Percentiles rank a stretch among this genome's conserved stretches.
Conservation (phyloP, 35 echinoderm and acorn worm genomes). For the Strongylocentrotus purpuratus region DNA sequence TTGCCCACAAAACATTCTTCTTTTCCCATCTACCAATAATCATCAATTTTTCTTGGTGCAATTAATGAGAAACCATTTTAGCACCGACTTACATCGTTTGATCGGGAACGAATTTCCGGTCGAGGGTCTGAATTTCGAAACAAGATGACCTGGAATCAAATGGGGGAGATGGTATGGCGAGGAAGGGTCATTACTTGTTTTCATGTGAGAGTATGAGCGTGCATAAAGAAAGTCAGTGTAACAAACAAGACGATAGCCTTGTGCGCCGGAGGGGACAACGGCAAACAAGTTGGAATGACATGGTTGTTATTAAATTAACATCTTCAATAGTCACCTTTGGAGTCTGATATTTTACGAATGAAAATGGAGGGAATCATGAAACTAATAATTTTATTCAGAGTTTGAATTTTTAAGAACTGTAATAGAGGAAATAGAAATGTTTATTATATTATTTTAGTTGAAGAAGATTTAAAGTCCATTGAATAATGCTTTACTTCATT, state of each 20-base stretch:
- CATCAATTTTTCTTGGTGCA: neutral
- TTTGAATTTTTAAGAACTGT: no score
- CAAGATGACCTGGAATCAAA: neutral
- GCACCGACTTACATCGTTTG: neutral
- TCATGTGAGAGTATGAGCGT: neutral
- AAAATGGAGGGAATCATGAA: neutral
- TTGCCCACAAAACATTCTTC: neutral
- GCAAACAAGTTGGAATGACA: neutral
- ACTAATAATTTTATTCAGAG: neutral
- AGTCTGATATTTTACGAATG: neutral
- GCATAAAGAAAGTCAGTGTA: neutral
- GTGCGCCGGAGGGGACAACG: neutral
- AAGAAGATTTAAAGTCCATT: no score
- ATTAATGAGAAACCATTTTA: neutral
- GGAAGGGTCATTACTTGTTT: neutral
- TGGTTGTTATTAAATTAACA: neutral
- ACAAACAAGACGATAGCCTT: constrained; percentile 3
- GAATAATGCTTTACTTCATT: no score
- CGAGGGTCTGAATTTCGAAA: neutral
- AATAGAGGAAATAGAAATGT: no score
- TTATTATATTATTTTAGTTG: no score
- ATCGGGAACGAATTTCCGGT: neutral
- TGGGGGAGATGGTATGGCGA: neutral
- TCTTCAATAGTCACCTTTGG: neutral
- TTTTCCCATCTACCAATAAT: neutral